These are phyloP conservation scores for Malaclemys terrapin DNA, from an alignment of 2,113 vertebrate genomes.

Conservation along the genomic window DNA sequence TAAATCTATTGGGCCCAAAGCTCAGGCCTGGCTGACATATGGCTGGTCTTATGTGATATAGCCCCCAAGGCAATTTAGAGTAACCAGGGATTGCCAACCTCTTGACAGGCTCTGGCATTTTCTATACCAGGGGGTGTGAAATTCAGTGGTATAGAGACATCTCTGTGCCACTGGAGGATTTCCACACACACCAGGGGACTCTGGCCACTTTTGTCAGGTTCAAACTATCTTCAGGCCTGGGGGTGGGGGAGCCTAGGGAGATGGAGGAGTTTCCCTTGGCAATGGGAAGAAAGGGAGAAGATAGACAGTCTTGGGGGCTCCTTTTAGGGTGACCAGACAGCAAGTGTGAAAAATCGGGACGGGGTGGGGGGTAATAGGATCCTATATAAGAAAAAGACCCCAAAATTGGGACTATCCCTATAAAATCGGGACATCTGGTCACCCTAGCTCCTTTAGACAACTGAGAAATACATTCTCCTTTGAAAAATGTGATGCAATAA, in stretches of 20 bases:
- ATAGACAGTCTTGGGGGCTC: background rate
- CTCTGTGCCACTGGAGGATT: background rate
- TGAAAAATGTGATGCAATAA: background rate
- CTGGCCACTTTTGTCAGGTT: background rate
- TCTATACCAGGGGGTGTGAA: background rate
- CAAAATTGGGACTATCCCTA: no score
- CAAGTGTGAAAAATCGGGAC: no score
- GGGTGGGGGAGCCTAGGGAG: background rate
- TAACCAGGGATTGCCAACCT: background rate
- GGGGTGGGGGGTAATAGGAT: no score
- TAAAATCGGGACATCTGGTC: no score
- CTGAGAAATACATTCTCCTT: background rate
- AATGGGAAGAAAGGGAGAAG: background rate
- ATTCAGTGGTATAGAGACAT: background rate
- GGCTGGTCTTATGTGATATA: background rate
- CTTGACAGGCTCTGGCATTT: background rate
- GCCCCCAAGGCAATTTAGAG: background rate
- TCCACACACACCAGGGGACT: background rate
- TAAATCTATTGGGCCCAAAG: background rate
- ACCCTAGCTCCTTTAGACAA: background rate
- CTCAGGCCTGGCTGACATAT: background rate
- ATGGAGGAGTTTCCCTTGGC: background rate
- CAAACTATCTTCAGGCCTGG: background rate
- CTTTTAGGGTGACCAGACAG: background rate
- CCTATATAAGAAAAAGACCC: no score